A percentile compares a stretch with the other conserved stretches of the same genome.
Conservation (phyloP, 2,888 invertebrate species). For the Troilus luridus region DNA sequence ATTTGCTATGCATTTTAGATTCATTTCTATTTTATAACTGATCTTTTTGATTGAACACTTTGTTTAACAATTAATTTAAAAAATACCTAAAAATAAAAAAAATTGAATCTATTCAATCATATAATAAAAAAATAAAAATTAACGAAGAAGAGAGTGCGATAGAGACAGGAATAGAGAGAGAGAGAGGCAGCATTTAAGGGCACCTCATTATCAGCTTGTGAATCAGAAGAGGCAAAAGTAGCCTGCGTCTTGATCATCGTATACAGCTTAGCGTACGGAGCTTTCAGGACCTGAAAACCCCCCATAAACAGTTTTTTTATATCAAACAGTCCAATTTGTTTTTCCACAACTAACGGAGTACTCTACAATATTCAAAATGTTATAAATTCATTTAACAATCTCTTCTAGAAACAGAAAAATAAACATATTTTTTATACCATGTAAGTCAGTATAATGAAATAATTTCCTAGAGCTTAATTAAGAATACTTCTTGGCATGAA, state of each 20-base stretch:
- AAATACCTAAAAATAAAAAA: not conserved
- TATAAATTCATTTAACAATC: not conserved
- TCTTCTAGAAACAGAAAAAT: not conserved
- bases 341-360: not conserved
- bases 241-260: constrained; percentile 96
- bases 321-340: not conserved
- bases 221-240: constrained; percentile 83
- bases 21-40: not conserved
- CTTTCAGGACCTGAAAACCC: constrained; percentile 88
- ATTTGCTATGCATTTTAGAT: not conserved
- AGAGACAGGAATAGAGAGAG: constrained; percentile 47
- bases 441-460: not conserved
- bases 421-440: not conserved
- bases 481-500: not conserved
- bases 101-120: not conserved
- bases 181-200: constrained; percentile 47
- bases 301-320: constrained; percentile 39
- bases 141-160: constrained; percentile 50
- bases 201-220: constrained; percentile 72
- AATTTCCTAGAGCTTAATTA: not conserved
- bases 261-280: constrained; percentile 96
- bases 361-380: not conserved
- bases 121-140: not conserved
- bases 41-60: not conserved
- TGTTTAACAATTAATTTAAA: not conserved